These are phyloP conservation scores for Microchirus variegatus DNA, from an alignment of 2,797 vertebrate genomes.

Conservation along the genomic window DNA sequence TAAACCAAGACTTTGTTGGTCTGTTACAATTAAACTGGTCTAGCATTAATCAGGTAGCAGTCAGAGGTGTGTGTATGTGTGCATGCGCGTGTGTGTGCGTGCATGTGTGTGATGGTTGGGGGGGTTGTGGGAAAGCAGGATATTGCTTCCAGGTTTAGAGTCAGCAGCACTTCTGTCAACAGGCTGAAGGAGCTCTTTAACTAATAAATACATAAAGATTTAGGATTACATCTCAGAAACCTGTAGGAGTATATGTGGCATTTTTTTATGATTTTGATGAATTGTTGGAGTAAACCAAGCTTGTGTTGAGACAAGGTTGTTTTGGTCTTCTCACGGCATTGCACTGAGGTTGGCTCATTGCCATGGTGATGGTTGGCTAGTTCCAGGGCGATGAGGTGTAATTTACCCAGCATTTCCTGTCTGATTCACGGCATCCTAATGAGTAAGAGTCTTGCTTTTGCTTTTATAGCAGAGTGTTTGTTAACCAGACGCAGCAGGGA, in stretches of 20 bases:
- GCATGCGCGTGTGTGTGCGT: no score
- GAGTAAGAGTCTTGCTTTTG: conserved; percentile 69
- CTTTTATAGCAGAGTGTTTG: conserved; percentile 74
- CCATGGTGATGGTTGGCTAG: conserved; percentile 70
- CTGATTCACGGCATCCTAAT: conserved; percentile 75
- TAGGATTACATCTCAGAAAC: conserved; percentile 35
- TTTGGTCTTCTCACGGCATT: conserved; percentile 64
- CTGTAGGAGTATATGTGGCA: conserved; percentile 6
- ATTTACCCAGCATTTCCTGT: conserved; percentile 82
- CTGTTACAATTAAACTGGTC: conserved; percentile 31
- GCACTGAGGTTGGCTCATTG: conserved; percentile 67
- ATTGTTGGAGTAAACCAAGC: conserved; percentile 1
- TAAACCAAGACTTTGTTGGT: conserved; percentile 45
- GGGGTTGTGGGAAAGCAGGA: conserved; percentile 47
- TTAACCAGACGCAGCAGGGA: conserved; percentile 63
- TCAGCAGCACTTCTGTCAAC: conserved; percentile 42
- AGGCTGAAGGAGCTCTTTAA: conserved; percentile 39
- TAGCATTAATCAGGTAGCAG: conserved; percentile 63
- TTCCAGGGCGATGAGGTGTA: conserved; percentile 77
- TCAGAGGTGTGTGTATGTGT: conserved; percentile 47
- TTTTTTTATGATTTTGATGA: conserved; percentile 1
- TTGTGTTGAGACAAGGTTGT: conserved; percentile 25
- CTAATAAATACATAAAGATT: conserved; percentile 46
- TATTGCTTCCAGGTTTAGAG: conserved; percentile 72
- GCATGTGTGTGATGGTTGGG: background rate